Base-by-base conservation (phyloP, 1,140 invertebrate species). In the Drosophila sproati region DNA sequence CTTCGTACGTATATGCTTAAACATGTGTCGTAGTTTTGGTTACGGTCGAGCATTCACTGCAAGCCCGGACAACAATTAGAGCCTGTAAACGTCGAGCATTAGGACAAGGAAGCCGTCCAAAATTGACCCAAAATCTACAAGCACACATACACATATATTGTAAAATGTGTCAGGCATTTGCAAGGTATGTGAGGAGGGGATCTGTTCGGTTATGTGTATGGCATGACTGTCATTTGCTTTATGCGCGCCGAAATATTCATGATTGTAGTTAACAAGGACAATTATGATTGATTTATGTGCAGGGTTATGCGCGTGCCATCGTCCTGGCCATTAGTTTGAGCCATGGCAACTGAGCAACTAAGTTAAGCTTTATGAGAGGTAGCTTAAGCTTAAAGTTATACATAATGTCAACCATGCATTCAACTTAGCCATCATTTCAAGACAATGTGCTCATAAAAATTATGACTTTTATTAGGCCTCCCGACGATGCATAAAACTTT, bases 211-310 rank as follows among this genome's bases (percentile, higher is more conserved):
- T 82, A 73, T 85, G 54, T 85, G 34, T 69, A 47, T 67, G 77
- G 77, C 77, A 88, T 80, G 85, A 87, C 80, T 87, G 85, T 89
- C 83, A 88, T 87, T 88, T 87, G 83, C 85, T 88, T 88, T 87
- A 87, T 87, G 82, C 80, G 77, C 51, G 78, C 70, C 63, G 69
- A 83, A 88, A 89, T 87, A 88, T 87, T 87, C 83, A 88, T 87
- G 83, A 87, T 88, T 87, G 85, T 82, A 87, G 83, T 87, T 87
- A 87, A 88, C 83, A 88, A 88, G 83, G 83, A 87, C 83, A 88
- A 88, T 87, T 83, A 87, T 87, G 83, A 87, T 87, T 87, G 83
- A 87, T 87, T 87, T 87, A 87, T 87, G 83, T 60, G 45, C 43
- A 41, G 59, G 55, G 68, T 63, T 66, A 50, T 62, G 56, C 28